Conservation (phyloP, 92 coral and sea anemone species). For the Siderastrea radians region DNA sequence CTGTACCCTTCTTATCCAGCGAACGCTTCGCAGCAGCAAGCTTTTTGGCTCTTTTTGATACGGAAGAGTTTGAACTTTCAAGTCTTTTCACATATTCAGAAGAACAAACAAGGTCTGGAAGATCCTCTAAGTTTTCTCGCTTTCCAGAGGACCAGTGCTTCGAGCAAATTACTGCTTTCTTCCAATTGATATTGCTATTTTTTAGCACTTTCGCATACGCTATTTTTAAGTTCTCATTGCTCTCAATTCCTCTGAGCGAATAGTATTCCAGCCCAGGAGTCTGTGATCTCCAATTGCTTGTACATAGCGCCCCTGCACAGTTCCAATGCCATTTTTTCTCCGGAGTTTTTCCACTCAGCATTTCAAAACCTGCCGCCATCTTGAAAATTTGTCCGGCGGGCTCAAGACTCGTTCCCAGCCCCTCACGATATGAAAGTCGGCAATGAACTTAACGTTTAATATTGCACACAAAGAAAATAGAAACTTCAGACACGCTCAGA, state of each 20-base stretch:
- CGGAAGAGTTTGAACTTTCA: slow-evolving; percentile 24
- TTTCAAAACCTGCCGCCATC: no score
- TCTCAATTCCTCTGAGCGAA: background rate
- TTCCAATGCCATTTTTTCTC: no score
- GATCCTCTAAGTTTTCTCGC: slow-evolving; percentile 33
- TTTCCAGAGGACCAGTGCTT: slow-evolving; percentile 57
- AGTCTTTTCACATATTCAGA: slow-evolving; percentile 16
- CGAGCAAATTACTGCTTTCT: slow-evolving; percentile 52
- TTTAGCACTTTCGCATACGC: slow-evolving; percentile 47
- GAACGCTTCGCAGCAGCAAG: slow-evolving; percentile 20
- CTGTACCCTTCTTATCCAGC: background rate
- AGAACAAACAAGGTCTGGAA: slow-evolving; percentile 25
- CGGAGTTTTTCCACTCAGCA: no score
- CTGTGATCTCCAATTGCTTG: no score
- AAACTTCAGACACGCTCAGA: no score
- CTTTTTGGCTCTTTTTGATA: slow-evolving; percentile 27
- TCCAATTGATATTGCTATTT: slow-evolving; percentile 50
- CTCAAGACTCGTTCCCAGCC: no score
- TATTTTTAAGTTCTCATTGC: slow-evolving; percentile 26
- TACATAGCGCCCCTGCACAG: no score
- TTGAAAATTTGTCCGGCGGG: no score
- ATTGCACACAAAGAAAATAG: no score
- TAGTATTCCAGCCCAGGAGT: no score
- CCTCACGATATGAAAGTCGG: no score
- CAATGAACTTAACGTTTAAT: no score